Evolutionary conservation across 2,797 vertebrate genomes (phyloP).

Genomic region (Toxotes lorentzi): DNA sequence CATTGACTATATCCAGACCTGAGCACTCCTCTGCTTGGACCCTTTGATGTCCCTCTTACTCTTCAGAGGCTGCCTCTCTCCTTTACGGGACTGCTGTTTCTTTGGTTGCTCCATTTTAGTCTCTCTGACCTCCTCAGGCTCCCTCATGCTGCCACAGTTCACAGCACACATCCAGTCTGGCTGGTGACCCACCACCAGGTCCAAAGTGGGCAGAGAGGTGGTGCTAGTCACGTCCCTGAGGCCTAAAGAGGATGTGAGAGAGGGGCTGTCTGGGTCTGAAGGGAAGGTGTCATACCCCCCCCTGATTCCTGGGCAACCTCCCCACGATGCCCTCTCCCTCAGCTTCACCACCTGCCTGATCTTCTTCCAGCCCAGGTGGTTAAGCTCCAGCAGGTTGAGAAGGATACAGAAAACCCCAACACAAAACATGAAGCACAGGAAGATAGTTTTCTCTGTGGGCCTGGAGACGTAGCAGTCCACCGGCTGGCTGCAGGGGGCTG

Average conservation of each 20-base stretch:
- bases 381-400: conserved; percentile 94
- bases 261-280: conserved; percentile 75
- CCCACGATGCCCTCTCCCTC: conserved; percentile 63
- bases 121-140: conserved; percentile 33
- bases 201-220: conserved; percentile 80
- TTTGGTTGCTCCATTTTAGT: conserved; percentile 3
- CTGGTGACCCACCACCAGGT: conserved; percentile 81
- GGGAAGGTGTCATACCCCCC: conserved; percentile 74
- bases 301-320: conserved; percentile 24
- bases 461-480: conserved; percentile 98
- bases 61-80: conserved; percentile 59
- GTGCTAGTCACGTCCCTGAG: conserved; percentile 79
- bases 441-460: conserved; percentile 96
- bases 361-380: conserved; percentile 92
- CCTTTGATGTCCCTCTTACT: conserved; percentile 60
- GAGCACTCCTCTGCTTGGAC: conserved; percentile 77
- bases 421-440: conserved; percentile 96
- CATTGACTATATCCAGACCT: conserved; percentile 83
- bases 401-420: conserved; percentile 94
- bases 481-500: conserved; percentile 90
- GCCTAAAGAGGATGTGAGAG: conserved; percentile 62
- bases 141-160: conserved; percentile 63
- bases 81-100: conserved; percentile 47
- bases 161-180: conserved; percentile 79
- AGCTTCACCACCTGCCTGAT: conserved; percentile 66